phyloP scores from a whole-genome alignment of 2,888 invertebrate species.

The Deilephila elpenor region DNA sequence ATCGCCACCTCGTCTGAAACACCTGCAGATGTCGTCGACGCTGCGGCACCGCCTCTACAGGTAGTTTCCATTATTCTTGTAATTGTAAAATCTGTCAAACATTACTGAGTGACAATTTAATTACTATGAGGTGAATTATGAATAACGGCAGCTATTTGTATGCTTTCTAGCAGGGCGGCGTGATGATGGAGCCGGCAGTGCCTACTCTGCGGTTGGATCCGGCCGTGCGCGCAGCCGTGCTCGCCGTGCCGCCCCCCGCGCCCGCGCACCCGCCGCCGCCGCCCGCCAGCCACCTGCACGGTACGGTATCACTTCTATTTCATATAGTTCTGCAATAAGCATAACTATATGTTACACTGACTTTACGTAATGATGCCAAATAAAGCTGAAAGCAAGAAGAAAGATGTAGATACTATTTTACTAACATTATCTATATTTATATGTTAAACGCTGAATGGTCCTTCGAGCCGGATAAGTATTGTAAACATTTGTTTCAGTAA shows the following conservation, averaged over 20 bases:
- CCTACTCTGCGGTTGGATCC: conserved; percentile 86
- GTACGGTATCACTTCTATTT: conserved; percentile 37
- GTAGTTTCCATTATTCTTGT: background rate
- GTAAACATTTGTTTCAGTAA: conserved; percentile 65
- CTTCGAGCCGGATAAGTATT: too few species aligned
- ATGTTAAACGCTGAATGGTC: too few species aligned
- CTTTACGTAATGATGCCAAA: too few species aligned
- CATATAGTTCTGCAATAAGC: too few species aligned
- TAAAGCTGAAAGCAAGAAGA: too few species aligned
- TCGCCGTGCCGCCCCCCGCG: conserved; percentile 64
- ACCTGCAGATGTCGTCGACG: conserved; percentile 40
- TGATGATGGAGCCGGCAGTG: conserved; percentile 68
- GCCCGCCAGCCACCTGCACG: conserved; percentile 44
- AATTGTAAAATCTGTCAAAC: too few species aligned
- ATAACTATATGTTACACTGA: too few species aligned
- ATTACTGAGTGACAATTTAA: too few species aligned
- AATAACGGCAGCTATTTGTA: background rate
- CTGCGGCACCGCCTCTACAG: conserved; percentile 29
- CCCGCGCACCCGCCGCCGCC: conserved; percentile 41
- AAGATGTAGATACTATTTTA: too few species aligned
- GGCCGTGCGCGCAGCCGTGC: conserved; percentile 84
- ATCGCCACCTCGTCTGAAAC: conserved; percentile 51
- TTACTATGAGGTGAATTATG: too few species aligned
- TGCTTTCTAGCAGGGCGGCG: conserved; percentile 32
- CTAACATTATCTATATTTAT: background rate